Evolutionary conservation across 2,888 invertebrate genomes (phyloP).

Genomic region (Mactromeris polynyma): DNA sequence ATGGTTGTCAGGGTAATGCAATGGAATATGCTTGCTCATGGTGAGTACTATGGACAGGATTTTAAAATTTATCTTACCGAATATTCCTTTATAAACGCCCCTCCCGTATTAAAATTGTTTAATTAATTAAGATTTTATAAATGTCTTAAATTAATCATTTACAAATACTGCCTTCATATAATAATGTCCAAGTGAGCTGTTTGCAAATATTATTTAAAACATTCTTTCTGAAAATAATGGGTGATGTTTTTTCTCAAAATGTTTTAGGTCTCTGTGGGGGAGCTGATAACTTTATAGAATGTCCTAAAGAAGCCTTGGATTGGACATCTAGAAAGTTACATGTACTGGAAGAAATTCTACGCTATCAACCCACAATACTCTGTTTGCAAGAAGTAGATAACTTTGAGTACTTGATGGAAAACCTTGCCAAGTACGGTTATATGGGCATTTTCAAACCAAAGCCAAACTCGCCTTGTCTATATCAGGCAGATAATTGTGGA

Average conservation of each 20-base stretch:
- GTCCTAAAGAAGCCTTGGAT: slow-evolving; percentile 91
- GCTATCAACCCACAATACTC: slow-evolving; percentile 91
- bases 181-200: too few relatives aligned
- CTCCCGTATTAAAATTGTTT: too few relatives aligned
- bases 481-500: slow-evolving; percentile 91
- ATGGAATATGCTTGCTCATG: slow-evolving; percentile 84
- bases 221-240: neutral
- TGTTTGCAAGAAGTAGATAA: slow-evolving; percentile 94
- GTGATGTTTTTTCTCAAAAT: neutral
- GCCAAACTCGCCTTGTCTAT: slow-evolving; percentile 93
- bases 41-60: slow-evolving; percentile 66
- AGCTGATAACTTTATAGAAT: slow-evolving; percentile 92
- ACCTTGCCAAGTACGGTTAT: slow-evolving; percentile 90
- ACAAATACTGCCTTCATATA: too few relatives aligned
- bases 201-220: too few relatives aligned
- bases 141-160: too few relatives aligned
- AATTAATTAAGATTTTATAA: too few relatives aligned
- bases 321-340: slow-evolving; percentile 91
- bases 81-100: too few relatives aligned
- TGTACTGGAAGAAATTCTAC: slow-evolving; percentile 91
- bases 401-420: slow-evolving; percentile 90
- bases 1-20: slow-evolving; percentile 79
- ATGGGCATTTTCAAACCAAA: slow-evolving; percentile 92
- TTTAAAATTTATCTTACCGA: too few relatives aligned
- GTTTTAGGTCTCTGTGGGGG: slow-evolving; percentile 90